Evolutionary conservation across 2,797 vertebrate species (phyloP), one percentile per base, ranked within the genome.

Genomic region (Bothrops alternatus): DNA sequence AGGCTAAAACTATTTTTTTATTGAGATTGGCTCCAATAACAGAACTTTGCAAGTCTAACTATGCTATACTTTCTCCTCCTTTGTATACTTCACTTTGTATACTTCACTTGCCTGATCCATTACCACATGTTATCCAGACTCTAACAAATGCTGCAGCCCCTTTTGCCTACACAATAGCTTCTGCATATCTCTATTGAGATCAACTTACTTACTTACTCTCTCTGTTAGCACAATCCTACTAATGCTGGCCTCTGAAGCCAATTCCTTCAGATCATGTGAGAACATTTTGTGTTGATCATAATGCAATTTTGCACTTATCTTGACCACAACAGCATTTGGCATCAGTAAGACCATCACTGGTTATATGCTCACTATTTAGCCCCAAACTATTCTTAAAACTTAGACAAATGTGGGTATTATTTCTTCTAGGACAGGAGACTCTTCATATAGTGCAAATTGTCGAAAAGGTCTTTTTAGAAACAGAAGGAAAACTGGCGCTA

Each of bases 401-500:
- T 90, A 69, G 55, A 87, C 7, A 88, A 90, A 88, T 25, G 4
- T 42, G 23, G 16, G 20, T 82, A 26, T 47, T 73, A 91, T 82
- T 50, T 55, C 87, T 89, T 91, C 86, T 63, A 93, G 92, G 90
- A 57, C n/a, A 63, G 90, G 26, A 65, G 47, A 61, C 26, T 89
- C 92, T 47, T 85, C 90, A 14, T 55, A 89, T 73, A 93, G 56
- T 85, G 57, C 23, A 28, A 85, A 91, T 47, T 85, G 86, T 86
- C 47, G 8, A 61, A 91, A 57, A 85, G 69, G 18, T 18, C 6
- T 18, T 88, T 91, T 50, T 58, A 91, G 90, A 8, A 53, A 61
- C 61, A 42, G 56, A 0, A 92, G 95, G 94, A 94, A 53, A 91
- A 91, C 85, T 60, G 93, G 37, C 4, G 16, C 60, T 16, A n/a